Base-by-base conservation (phyloP, 1,140 invertebrate species). In the Megathymus violae region DNA sequence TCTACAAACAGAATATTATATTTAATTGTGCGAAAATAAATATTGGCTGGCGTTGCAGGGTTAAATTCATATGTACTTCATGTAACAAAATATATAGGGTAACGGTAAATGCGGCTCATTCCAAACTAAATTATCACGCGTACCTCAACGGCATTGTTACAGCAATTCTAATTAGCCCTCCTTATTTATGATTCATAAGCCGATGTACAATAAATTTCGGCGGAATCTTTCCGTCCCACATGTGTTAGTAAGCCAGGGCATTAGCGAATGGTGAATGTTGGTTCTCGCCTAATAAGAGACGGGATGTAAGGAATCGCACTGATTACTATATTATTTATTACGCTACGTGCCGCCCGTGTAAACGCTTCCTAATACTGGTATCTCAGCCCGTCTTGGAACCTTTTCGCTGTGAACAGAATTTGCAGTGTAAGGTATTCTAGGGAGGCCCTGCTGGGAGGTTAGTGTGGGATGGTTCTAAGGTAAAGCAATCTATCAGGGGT, bases 271-370 rank as follows among this genome's bases (percentile, higher is more conserved):
- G 78, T 90, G 85, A 87, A 87, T 88, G 87, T 88, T 85, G 82
- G 84, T 82, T 80, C 82, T 78, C 85, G 78, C 76, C 87, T 89
- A 86, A 88, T 85, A 88, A 89, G 85, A 83, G 76, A 68, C 78
- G 82, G 85, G 87, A 89, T 89, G 85, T 87, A 87, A 90, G 87
- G 87, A 87, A 88, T 88, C 78, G 78, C 83, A 73, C 87, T 89
- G 87, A 89, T 90, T 90, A 90, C 85, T 88, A 85, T 85, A 88
- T 90, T 90, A 90, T 90, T 90, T 90, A 88, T 89, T 88, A 87
- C 84, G 60, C 77, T 89, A 89, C 87, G 87, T 88, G 88, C 82
- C 80, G 74, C 69, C 76, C 78, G 76, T 88, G 87, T 87, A 87
- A 86, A 87, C 83, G 83, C 76, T 85, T 81, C 83, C 76, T 88